Percentiles rank a stretch among this genome's conserved stretches.
These are phyloP conservation scores for Chiloscyllium plagiosum DNA, from an alignment of 2,113 vertebrate genomes.

Conservation along the genomic window DNA sequence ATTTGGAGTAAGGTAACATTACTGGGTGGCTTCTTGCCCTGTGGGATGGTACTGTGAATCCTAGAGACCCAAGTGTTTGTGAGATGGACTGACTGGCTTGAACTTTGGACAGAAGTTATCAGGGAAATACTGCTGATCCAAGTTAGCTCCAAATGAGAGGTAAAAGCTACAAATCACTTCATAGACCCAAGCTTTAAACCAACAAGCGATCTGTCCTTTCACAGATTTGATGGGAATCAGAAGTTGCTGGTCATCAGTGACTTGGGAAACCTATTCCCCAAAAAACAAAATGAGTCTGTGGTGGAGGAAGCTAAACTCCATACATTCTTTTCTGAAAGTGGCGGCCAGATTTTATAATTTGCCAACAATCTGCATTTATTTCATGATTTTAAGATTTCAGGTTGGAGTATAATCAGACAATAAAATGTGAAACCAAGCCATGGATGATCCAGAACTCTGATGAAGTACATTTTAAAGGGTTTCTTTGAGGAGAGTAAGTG, in stretches of 20 bases:
- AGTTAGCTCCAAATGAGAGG: too few species aligned
- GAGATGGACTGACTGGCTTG: too few species aligned
- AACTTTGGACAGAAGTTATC: too few species aligned
- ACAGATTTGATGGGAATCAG: slow-evolving; percentile 19
- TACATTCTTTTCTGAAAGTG: neutral
- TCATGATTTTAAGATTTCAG: neutral
- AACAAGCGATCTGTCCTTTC: neutral
- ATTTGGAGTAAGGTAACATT: too few species aligned
- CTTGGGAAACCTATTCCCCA: slow-evolving; percentile 75
- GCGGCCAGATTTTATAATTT: neutral
- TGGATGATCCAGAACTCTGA: neutral
- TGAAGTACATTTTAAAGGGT: neutral
- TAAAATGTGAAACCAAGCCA: neutral
- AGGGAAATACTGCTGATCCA: too few species aligned
- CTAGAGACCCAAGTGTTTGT: too few species aligned
- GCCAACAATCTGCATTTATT: neutral
- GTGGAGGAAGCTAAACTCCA: slow-evolving; percentile 62
- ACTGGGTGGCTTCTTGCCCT: too few species aligned
- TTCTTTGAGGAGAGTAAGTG: neutral
- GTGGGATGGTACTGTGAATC: too few species aligned
- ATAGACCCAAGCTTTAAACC: neutral
- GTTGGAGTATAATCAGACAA: neutral
- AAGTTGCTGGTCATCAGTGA: slow-evolving; percentile 62
- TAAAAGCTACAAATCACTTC: too few species aligned
- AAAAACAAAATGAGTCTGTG: slow-evolving; percentile 50